Base-by-base conservation (phyloP, 2,113 vertebrate species). In the Oncorhynchus masou region DNA sequence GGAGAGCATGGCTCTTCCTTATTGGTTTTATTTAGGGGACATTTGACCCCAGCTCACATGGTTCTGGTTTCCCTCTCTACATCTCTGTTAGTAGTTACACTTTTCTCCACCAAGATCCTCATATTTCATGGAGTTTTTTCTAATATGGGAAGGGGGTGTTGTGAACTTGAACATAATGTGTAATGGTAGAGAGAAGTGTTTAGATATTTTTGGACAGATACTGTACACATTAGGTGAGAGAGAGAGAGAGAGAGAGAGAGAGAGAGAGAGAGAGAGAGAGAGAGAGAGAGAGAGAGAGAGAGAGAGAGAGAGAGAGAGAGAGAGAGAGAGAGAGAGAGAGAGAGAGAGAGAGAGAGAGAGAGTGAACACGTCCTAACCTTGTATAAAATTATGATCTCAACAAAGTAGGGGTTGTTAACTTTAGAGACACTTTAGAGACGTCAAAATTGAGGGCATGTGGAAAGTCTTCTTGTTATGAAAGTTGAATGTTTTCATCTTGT, bases 21-120 rank as follows among this genome's bases (percentile, higher is more conserved):
- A 84, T 87, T 83, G 86, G 81, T 85, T 87, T 92, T 90, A 85
- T 93, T 89, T 83, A 45, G 74, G 82, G 79, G 74, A 82, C 78
- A 81, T 74, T 67, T 72, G 80, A 90, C 88, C 77, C 77, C 78
- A 65, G 62, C 49, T 71, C 69, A 70, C 66, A 31, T 34, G 74
- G 70, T 79, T 83, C 74, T 83, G 71, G 64, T 78, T 83, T 79
- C 75, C 79, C 81, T 80, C 78, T 82, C 68, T 81, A 78, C 81
- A 19, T 74, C 73, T 88, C 78, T 80, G 79, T 89, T 74, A 67
- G 82, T 81, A 64, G 76, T 91, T 83, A 88, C 82, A 84, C 48
- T 49, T 39, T 79, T 82, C 69, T 68, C 80, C 74, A 71, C 79
- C 74, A 71, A 84, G 69, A 74, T 79, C 74, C 83, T 88, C 84